phyloP scores from a whole-genome alignment of 2,888 invertebrate species.

The Lasioglossum villosulum region DNA sequence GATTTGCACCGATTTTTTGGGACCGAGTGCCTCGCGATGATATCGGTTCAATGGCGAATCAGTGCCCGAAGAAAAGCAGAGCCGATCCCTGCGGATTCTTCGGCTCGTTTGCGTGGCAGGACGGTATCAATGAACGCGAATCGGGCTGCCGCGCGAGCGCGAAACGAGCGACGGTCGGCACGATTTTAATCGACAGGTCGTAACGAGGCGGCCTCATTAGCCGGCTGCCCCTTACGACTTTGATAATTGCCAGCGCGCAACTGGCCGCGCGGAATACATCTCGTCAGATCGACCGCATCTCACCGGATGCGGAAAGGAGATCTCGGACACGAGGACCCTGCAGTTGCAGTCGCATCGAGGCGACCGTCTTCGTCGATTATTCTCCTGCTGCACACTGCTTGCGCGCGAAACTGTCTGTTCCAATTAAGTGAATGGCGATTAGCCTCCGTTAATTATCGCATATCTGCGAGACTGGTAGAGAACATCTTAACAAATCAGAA shows the following conservation, averaged over 20 bases:
- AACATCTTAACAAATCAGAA: neutral
- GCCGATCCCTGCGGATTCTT: conserved; percentile 34
- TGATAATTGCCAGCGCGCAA: conserved; percentile 69
- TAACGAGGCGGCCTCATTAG: conserved; percentile 74
- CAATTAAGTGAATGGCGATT: conserved; percentile 2
- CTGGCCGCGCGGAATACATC: conserved; percentile 60
- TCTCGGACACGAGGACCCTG: neutral
- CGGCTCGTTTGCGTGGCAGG: conserved; percentile 37
- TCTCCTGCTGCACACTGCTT: neutral
- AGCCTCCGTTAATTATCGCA: neutral
- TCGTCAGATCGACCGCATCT: conserved; percentile 49
- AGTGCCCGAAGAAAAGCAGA: conserved; percentile 27
- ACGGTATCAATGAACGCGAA: conserved; percentile 64
- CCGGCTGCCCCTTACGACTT: conserved; percentile 66
- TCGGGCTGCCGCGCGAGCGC: conserved; percentile 42
- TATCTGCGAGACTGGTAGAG: neutral
- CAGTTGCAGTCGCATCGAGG: neutral
- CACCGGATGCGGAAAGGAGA: conserved; percentile 41
- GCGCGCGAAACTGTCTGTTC: neutral
- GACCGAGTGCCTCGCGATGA: neutral
- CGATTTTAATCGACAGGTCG: conserved; percentile 76
- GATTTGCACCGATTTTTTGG: conserved; percentile 15
- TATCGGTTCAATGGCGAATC: conserved; percentile 34
- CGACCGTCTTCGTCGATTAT: neutral
- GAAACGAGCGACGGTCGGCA: conserved; percentile 50